Evolutionary conservation across 2,113 vertebrate genomes (phyloP).

Genomic region (Plotosus lineatus): DNA sequence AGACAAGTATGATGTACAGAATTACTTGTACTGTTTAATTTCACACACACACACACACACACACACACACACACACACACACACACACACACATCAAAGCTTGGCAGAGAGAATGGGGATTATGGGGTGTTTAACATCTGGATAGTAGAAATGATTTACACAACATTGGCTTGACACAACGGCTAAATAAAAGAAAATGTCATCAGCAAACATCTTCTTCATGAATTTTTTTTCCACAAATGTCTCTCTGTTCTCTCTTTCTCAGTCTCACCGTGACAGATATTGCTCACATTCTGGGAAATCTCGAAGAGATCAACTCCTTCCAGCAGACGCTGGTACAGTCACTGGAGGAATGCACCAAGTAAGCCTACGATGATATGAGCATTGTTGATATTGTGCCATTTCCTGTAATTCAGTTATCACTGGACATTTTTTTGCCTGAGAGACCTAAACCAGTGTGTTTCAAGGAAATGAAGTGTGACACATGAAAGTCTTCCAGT

Average conservation of each 20-base stretch:
- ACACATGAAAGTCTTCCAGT: background rate
- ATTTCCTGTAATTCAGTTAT: background rate
- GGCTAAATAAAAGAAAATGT: background rate
- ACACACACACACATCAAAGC: no score
- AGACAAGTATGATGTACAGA: background rate
- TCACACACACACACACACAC: no score
- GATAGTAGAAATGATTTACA: background rate
- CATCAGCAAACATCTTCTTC: background rate
- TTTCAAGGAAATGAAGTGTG: background rate
- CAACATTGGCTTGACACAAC: background rate
- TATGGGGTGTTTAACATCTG: background rate
- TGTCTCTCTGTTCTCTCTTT: background rate
- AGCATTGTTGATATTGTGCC: background rate
- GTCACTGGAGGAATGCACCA: conserved; percentile 93
- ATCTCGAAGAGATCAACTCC: conserved; percentile 93
- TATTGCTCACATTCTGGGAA: conserved; percentile 86
- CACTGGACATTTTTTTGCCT: background rate
- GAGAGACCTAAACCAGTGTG: background rate
- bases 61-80: no score
- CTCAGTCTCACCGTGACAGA: conserved; percentile 80
- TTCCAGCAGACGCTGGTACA: conserved; percentile 96
- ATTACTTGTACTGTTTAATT: no score
- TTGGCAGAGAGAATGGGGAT: background rate
- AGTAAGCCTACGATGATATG: conserved; percentile 70
- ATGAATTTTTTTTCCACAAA: background rate